Percentiles rank a stretch among this genome's conserved stretches.
Evolutionary conservation across 2,888 invertebrate species (phyloP).

Genomic region (Plusia festucae): DNA sequence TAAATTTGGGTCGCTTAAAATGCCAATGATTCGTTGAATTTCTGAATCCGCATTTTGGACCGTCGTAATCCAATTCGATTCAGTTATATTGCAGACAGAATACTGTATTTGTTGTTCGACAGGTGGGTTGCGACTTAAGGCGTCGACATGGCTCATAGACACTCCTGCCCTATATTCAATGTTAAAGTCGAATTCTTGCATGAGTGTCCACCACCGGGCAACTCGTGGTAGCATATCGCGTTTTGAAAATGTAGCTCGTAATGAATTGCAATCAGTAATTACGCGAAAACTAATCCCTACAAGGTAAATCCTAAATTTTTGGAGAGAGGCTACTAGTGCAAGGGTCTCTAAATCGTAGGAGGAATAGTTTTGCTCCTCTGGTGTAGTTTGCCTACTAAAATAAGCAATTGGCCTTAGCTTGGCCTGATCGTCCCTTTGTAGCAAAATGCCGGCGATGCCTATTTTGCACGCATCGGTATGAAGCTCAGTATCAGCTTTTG

Average conservation of each 20-base stretch:
- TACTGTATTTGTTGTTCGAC: too few relatives aligned
- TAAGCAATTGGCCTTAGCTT: background rate
- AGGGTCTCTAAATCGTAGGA: conserved; percentile 20
- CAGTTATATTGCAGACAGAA: too few relatives aligned
- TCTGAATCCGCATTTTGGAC: conserved; percentile 8
- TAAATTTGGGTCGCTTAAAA: conserved; percentile 7
- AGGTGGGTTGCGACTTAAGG: conserved; percentile 8
- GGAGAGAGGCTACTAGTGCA: conserved; percentile 8
- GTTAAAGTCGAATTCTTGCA: conserved; percentile 12
- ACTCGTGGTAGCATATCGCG: background rate
- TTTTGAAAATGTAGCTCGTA: background rate
- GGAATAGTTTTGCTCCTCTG: conserved; percentile 15
- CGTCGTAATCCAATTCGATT: conserved; percentile 9
- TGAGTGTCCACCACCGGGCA: conserved; percentile 3
- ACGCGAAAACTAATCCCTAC: background rate
- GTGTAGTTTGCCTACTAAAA: conserved; percentile 18
- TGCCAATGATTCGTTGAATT: conserved; percentile 13
- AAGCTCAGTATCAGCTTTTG: background rate
- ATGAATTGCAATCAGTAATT: conserved; percentile 8
- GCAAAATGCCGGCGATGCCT: conserved; percentile 1
- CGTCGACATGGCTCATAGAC: conserved; percentile 8
- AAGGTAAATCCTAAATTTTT: background rate
- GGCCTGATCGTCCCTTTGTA: background rate
- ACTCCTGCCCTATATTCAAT: conserved; percentile 1
- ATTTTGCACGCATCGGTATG: conserved; percentile 6